Base-by-base conservation (phyloP, 2,888 invertebrate genomes). In the Rhabditoides inermis region DNA sequence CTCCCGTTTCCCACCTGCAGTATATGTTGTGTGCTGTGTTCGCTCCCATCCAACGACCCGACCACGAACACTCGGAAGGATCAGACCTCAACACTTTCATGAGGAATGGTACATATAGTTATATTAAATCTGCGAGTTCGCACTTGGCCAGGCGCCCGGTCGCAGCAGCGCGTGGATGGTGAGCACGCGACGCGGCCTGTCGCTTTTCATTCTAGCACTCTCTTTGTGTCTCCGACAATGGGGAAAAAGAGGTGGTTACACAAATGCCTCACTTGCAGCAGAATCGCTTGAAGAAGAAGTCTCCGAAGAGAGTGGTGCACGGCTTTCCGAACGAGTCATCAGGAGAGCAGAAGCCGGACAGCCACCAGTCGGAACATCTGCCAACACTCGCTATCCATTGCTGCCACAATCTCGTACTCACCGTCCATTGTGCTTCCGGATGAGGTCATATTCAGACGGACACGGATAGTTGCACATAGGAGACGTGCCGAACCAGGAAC, bases 401-500 rank as follows among this genome's bases (percentile, higher is more conserved):
- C 22, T n/a, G 40, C 7, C n/a, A 39, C n/a, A 7, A 18, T 39
- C 15, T 32, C 10, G 32, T 10, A 32, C 10, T 12, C n/a, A 58
- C 51, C 69, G 58, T 45, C 72, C 72, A 47, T 64, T 72, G 60
- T 66, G 62, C 5, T 50, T 47, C 15, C 72, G 61, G 39, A 72
- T 72, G 51, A 60, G 65, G 47, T 72, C 72, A 49, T 67, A 72
- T 41, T 72, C 71, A 25, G 71, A 53, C 0, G 72, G 71, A 37
- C 72, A 72, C 18, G 68, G 68, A 32, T 63, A 65, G 50, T 70
- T 72, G 57, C 72, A 72, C 7, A 72, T 53, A 3, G 72, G 72
- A 36, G 72, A 69, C 2, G 72, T 72, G 5, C 72, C 72, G 49
- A 70, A 72, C 72, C 72, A 72, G n/a, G n/a, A n/a, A n/a, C n/a